Base-by-base conservation (phyloP, 1,140 invertebrate species). In the Cardiocondyla obscurior region DNA sequence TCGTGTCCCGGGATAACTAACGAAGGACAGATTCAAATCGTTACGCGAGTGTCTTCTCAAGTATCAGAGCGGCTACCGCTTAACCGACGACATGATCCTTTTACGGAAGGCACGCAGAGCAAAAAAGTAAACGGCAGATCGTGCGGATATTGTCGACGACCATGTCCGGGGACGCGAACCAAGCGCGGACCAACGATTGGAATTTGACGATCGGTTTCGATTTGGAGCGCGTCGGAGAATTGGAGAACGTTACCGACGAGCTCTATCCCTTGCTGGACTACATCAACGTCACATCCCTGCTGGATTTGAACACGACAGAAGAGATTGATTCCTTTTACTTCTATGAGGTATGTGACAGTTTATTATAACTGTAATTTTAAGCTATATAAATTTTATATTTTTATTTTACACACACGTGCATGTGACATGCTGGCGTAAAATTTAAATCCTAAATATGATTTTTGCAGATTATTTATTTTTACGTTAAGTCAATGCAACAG, bases 301-400 rank as follows among this genome's bases (percentile, higher is more conserved):
- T 36, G 7, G 85, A 93, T 51, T 74, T 51, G 39, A 92, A 91
- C 73, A 55, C 51, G 7, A 90, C 88, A 3, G 83, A 87, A 0
- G 86, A 89, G 67, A 92, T 93, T 82, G 92, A 93, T 70, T 91
- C 90, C 7, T 93, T 92, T 85, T 93, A 92, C 90, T 93, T 93
- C 83, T 93, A 93, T 73, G 84, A 92, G 90, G 92, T 19, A 28
- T 5, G 33, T 53, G 3, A 3, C 7, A 0, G 53, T 5, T 19
- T 36, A n/a, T n/a, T n/a, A n/a, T n/a, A 69, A 30, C 8, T 69
- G 12, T 2, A 3, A 55, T 25, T 55, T 72, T 25, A 19, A 36
- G 16, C 22, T 14, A 7, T 16, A 30, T 22, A n/a, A 19, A 12
- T 22, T 8, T 14, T 16, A n/a, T 42, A 42, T 46, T 46, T 19